Evolutionary conservation across 2,797 vertebrate genomes (phyloP), one percentile per base, ranked within the genome.

Genomic region (Phalloptychus januarius): DNA sequence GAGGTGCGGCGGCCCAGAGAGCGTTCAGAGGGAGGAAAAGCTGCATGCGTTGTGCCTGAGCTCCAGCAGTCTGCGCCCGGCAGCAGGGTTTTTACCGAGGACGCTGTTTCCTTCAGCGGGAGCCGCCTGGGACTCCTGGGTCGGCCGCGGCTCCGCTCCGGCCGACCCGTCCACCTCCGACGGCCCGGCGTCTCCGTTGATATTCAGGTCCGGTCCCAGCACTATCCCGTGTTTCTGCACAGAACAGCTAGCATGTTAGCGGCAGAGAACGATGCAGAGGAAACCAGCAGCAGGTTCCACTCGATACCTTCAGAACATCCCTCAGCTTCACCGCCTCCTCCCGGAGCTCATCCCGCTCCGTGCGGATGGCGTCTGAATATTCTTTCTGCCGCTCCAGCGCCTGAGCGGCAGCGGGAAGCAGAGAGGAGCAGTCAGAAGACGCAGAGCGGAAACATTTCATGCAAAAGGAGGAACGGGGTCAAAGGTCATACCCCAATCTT

Each of bases 381-480:
- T 97, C 97, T 96, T 98, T 99, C 95, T 99, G 98, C 86, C 97
- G 97, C 93, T 99, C 98, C 97, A 99, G 96, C 0, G 97, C 98
- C 98, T 99, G 95, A 94, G 86, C 83, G 87, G 76, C 52, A 79
- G 77, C 70, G 63, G 42, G 85, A 85, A 2, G 4, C 5, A 76
- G 79, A 87, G 52, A 45, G 83, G 84, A 86, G 79, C 28, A 81
- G 82, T 50, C 15, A 85, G 86, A 81, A 56, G 38, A 38, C 40
- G 40, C 42, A 36, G 50, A 48, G 67, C 2, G 36, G 45, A 46
- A 20, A 73, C 42, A 38, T 72, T 65, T 79, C 82, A 84, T 86
- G 89, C 86, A 91, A 84, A 50, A 89, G 84, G 28, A 82, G 72
- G 72, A 58, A 44, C 13, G 33, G 58, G 23, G 72, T 3, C 13